Evolutionary conservation across 2,888 invertebrate genomes (phyloP), one percentile per base, ranked within the genome.

Genomic region (Strigamia crassipes): DNA sequence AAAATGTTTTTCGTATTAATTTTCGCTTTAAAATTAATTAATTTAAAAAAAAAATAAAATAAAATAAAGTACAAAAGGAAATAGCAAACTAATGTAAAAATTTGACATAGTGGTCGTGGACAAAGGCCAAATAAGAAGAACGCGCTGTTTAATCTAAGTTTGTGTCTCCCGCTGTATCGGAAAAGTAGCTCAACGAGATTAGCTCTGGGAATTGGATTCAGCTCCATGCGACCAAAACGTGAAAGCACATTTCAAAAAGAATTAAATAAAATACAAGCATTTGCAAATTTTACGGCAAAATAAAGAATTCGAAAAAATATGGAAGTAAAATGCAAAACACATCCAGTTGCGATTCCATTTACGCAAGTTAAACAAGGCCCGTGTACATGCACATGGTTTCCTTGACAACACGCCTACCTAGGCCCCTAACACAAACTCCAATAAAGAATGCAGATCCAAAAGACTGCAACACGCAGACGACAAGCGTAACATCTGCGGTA

Each of bases 101-200:
- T 56, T 56, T 56, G 56, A 4, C n/a, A 18, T 56, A 56, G 56
- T 56, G 56, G 21, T 18, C 18, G 56, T 56, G 56, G 56, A 56
- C 56, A 56, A 56, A 56, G 18, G 56, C 56, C 56, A 56, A 56
- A 56, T 56, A 56, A 56, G 56, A 56, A n/a, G 56, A 9, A 56
- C 18, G 56, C 15, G 56, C n/a, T 56, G 18, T 56, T 56, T 56
- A 56, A 56, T 56, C 56, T 56, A 56, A 56, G 56, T 18, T 56
- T 21, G 56, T 56, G 56, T 56, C 56, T 18, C 56, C 56, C 21
- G 56, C 56, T 56, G 56, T 56, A 56, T 56, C 56, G 18, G 56
- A 56, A 56, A 56, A 56, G 56, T 56, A 56, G 56, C 56, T 56
- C 56, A 56, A 56, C 56, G 56, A 56, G 56, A 56, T 56, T 56